These are phyloP conservation scores for Harpagus bidentatus DNA, from an alignment of 2,113 vertebrate genomes.

Conservation along the genomic window DNA sequence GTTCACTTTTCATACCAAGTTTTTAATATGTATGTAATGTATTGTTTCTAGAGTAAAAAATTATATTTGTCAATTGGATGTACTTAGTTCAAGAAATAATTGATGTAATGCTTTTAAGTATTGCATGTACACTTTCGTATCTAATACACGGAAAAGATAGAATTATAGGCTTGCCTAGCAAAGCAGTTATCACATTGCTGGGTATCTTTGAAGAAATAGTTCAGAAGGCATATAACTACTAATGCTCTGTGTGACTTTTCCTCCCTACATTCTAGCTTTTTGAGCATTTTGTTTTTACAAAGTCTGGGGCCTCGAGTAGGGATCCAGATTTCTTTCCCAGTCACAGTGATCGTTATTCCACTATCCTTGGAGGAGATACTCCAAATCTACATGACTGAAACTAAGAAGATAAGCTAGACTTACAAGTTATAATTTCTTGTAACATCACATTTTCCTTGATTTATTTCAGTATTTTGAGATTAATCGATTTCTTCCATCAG, in stretches of 20 bases:
- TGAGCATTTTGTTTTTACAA: not conserved
- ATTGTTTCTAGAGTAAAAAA: not conserved
- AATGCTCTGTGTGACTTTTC: not conserved
- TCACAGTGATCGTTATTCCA: not conserved
- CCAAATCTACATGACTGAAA: not conserved
- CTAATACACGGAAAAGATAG: not conserved
- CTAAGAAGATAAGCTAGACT: not conserved
- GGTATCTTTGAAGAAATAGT: not conserved
- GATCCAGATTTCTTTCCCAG: not conserved
- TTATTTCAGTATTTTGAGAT: not conserved
- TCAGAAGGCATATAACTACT: not conserved
- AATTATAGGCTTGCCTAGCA: not conserved
- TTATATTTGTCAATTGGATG: not conserved
- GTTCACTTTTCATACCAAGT: not conserved
- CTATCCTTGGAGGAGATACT: not conserved
- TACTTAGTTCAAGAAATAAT: not conserved
- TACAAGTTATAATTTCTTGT: not conserved
- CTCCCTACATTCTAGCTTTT: not conserved
- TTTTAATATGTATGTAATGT: not conserved
- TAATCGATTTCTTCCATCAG: not conserved
- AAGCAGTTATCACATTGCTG: not conserved
- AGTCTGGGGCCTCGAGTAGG: not conserved
- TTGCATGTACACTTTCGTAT: not conserved
- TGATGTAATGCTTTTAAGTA: not conserved
- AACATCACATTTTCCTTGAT: not conserved